Evolutionary conservation across 2,113 vertebrate genomes (phyloP), one percentile per base, ranked within the genome.

Genomic region (Halichoerus grypus): DNA sequence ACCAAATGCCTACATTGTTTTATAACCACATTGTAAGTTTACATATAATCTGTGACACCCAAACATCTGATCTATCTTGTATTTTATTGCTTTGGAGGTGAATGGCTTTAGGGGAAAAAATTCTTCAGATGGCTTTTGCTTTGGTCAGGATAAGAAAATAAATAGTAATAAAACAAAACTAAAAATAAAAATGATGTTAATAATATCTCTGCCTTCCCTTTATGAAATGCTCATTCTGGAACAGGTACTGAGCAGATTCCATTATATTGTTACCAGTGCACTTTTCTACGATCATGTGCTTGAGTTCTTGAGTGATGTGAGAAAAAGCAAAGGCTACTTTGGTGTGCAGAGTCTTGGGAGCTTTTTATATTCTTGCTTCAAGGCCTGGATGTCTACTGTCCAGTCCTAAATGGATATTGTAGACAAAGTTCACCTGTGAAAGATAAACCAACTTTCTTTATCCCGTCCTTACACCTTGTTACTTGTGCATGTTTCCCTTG

Each of bases 101-200:
- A 49, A 39, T 14, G 53, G 15, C 39, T 88, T 83, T 24, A 4
- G 24, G 4, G 14, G 12, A 0, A 5, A 26, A 36, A 36, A 59
- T 15, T 55, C 1, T 26, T 42, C 4, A 4, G 57, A 59, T 57
- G 33, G 5, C 15, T 1, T 80, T 0, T 88, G 31, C 18, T 61
- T 84, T 83, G 39, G 19, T 92, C 21, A 31, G 69, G 15, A 51
- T 14, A 72, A 63, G 36, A 86, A 97, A 95, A 51, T 53, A 91
- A 91, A 74, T 4, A 31, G 12, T 91, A 55, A 77, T 19, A 46
- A 76, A 84, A 39, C 13, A 88, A 79, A 84, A 31, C 46, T n/a
- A 61, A 95, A 79, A 88, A 89, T 42, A 51, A 61, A 88, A 49
- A 21, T 71, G 21, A 51, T 3, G 11, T 18, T 76, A 28, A 9